These are phyloP conservation scores for Euproctis similis DNA, from an alignment of 2,888 invertebrate species.

Conservation along the genomic window DNA sequence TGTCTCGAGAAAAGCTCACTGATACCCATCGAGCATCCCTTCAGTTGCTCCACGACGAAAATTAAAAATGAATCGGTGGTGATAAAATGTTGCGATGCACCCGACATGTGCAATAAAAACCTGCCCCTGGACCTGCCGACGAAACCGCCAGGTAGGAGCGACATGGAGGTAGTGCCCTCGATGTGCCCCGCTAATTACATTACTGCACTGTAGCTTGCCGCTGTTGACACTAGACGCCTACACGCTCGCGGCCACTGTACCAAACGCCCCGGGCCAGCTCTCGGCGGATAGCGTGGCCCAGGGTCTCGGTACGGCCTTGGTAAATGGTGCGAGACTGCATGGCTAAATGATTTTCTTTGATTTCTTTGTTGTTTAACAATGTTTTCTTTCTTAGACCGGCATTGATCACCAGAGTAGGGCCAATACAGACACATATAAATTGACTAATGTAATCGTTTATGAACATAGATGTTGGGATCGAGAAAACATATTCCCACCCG, in stretches of 20 bases:
- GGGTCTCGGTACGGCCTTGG: constrained; percentile 36
- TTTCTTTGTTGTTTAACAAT: constrained; percentile 44
- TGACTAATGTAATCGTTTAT: constrained; percentile 49
- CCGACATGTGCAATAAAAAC: constrained; percentile 83
- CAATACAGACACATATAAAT: constrained; percentile 13
- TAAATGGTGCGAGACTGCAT: constrained; percentile 59
- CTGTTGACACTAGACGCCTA: constrained; percentile 24
- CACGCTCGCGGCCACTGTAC: constrained; percentile 18
- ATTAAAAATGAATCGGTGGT: constrained; percentile 84
- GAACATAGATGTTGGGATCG: constrained; percentile 78
- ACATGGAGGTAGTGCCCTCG: constrained; percentile 40
- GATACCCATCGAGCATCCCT: constrained; percentile 86
- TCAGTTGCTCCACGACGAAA: constrained; percentile 86
- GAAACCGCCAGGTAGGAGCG: constrained; percentile 80
- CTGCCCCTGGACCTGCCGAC: constrained; percentile 81
- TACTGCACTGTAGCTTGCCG: constrained; percentile 36
- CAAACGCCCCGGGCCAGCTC: constrained; percentile 23
- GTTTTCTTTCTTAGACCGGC: constrained; percentile 61
- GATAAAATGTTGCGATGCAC: constrained; percentile 87
- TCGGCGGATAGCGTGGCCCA: constrained; percentile 9
- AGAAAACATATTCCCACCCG: constrained; percentile 76
- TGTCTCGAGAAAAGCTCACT: constrained; percentile 84
- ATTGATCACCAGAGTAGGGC: constrained; percentile 57
- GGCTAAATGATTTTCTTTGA: constrained; percentile 41
- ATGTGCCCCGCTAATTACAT: constrained; percentile 45